These are phyloP conservation scores for Oscheius sp. DNA, from an alignment of 2,888 invertebrate species.

Conservation along the genomic window DNA sequence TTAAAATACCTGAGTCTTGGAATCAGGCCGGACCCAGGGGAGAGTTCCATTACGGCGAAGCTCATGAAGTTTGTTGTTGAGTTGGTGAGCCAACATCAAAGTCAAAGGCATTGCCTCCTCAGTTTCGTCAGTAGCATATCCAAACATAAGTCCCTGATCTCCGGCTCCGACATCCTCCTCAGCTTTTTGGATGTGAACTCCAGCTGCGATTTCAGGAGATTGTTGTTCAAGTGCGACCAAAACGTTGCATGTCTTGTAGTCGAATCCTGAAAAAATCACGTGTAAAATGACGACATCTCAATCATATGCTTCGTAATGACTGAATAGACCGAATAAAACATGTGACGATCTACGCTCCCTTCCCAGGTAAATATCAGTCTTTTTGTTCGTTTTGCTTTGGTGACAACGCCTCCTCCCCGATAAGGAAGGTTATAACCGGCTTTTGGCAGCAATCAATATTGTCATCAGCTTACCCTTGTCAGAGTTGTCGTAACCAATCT, in stretches of 20 bases:
- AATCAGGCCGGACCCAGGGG: constrained; percentile 94
- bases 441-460: neutral
- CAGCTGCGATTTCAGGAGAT: constrained; percentile 91
- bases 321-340: neutral
- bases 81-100: constrained; percentile 86
- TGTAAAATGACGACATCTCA: neutral
- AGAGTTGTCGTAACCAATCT: constrained; percentile 98
- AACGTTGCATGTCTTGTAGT: constrained; percentile 99
- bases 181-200: constrained; percentile 81
- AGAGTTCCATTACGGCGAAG: constrained; percentile 86
- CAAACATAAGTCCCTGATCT: constrained; percentile 98
- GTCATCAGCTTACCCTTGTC: constrained; percentile 76
- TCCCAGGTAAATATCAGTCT: neutral
- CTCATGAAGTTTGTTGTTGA: constrained; percentile 89
- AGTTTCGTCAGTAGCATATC: constrained; percentile 95
- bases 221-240: constrained; percentile 96
- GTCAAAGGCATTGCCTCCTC: constrained; percentile 96
- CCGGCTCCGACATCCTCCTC: constrained; percentile 94
- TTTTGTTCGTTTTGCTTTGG: neutral
- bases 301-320: neutral
- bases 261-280: constrained; percentile 83
- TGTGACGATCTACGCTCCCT: neutral
- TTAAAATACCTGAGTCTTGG: constrained; percentile 84
- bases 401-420: neutral
- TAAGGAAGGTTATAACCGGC: neutral